Evolutionary conservation across 2,797 vertebrate genomes (phyloP).

Genomic region (Prunella strophiata): DNA sequence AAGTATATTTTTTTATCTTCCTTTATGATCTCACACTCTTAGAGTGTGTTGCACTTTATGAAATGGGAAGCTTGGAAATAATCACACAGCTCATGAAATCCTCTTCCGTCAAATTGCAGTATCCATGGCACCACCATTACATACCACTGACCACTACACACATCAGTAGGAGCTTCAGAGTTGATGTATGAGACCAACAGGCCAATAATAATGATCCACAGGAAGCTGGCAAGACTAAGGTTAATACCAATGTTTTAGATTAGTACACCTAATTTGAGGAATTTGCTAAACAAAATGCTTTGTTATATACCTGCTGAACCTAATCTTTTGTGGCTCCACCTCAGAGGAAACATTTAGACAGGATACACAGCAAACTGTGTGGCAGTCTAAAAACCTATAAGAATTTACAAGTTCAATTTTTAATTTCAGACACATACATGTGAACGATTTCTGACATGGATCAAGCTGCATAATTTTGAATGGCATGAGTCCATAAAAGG

Average conservation of each 20-base stretch:
- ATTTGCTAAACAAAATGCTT: neutral
- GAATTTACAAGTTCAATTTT: neutral
- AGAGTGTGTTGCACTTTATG: neutral
- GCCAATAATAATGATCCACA: neutral
- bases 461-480: neutral
- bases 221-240: neutral
- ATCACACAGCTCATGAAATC: neutral
- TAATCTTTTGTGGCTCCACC: neutral
- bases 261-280: neutral
- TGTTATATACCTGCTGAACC: neutral
- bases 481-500: neutral
- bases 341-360: neutral
- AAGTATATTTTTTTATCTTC: neutral
- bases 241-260: neutral
- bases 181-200: neutral
- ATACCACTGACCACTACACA: neutral
- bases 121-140: neutral
- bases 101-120: neutral
- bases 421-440: neutral
- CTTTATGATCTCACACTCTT: neutral
- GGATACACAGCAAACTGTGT: neutral
- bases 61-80: constrained; percentile 5
- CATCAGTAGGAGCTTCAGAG: neutral
- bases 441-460: neutral
- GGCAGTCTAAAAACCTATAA: neutral